Evolutionary conservation across 2,113 vertebrate species (phyloP), one percentile per base, ranked within the genome.

Genomic region (Prochilodus magdalenae): DNA sequence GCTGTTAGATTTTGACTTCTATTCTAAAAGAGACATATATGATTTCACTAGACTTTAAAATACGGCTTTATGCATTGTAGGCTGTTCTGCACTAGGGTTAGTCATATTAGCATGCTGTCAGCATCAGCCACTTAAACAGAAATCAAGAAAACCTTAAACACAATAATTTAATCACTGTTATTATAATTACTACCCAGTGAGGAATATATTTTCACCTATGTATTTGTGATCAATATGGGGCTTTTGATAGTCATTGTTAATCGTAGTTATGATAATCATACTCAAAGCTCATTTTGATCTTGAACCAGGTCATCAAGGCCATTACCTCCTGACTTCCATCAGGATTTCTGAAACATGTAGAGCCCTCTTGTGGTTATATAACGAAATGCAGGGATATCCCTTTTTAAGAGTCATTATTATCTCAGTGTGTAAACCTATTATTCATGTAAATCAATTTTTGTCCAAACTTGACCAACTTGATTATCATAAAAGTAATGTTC

Each of bases 331-430:
- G 4, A 70, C 15, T n/a, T 33, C n/a, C 12, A 5, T 24, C 20
- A n/a, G 40, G 33, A 20, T 67, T 30, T 30, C 27, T 29, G 65
- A 20, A 22, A 40, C 33, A 67, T 22, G 11, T 22, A 36, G 33
- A 36, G 65, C 66, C 66, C 66, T 70, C 66, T 70, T 70, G 66
- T 70, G 66, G 66, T 44, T 70, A 13, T 44, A 70, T 4, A 12
- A 13, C 12, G 44, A 12, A 44, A 2, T 44, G 22, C 36, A 70
- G 22, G 10, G 11, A 70, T 14, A 3, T 12, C n/a, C n/a, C n/a
- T n/a, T n/a, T n/a, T n/a, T n/a, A 15, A 15, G 11, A 10, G 11
- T 44, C 4, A 8, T 44, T 10, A 44, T 44, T 8, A 44, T 44
- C 5, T 44, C 11, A 44, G 1, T 44, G 8, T 44, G 40, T 44